Evolutionary conservation across 2,113 vertebrate species (phyloP).

Genomic region (Myodes glareolus): DNA sequence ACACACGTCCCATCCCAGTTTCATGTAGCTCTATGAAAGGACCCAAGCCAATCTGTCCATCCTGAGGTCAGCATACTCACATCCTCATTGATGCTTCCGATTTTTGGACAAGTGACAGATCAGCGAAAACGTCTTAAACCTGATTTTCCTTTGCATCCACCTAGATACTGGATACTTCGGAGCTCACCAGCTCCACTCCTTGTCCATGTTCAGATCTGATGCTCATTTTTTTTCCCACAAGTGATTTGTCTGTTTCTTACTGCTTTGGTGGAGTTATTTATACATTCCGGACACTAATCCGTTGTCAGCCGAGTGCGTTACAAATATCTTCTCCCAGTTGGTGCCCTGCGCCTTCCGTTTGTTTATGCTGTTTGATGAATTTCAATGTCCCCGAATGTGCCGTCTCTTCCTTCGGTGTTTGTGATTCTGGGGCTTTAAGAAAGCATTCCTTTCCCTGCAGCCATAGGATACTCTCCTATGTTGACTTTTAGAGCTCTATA

Average conservation of each 20-base stretch:
- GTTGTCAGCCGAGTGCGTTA: not conserved
- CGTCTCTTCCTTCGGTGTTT: not conserved
- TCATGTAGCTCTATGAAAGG: not conserved
- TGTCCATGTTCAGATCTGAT: not conserved
- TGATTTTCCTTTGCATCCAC: not conserved
- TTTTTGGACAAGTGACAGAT: not conserved
- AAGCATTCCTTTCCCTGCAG: not conserved
- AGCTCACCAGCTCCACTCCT: not conserved
- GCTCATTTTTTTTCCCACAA: not conserved
- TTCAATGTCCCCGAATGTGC: not conserved
- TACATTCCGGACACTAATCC: not conserved
- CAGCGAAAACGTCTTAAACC: not conserved
- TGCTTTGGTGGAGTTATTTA: not conserved
- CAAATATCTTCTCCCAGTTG: not conserved
- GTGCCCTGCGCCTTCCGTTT: not conserved
- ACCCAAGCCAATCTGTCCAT: fast-evolving
- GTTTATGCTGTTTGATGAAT: not conserved
- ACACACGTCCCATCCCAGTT: fast-evolving
- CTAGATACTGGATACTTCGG: not conserved
- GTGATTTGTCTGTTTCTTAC: not conserved
- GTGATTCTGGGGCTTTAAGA: not conserved
- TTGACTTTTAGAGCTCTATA: not conserved
- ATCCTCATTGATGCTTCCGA: fast-evolving
- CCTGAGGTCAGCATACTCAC: no score
- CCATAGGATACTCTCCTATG: not conserved